Evolutionary conservation across 2,113 vertebrate genomes (phyloP).

Genomic region (Corynorhinus townsendii): DNA sequence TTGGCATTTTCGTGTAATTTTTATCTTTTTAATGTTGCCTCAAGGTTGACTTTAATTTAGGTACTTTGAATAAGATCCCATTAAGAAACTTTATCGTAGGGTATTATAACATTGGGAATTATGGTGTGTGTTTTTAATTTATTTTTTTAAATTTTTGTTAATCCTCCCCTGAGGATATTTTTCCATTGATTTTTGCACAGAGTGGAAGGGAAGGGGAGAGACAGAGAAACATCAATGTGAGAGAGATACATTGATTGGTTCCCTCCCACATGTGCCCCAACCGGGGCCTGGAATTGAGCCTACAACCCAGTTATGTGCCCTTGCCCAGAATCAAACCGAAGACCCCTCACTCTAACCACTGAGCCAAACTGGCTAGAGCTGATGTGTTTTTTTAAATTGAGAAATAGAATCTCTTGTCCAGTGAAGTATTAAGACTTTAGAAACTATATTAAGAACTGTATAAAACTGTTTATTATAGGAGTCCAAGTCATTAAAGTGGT

Average conservation of each 20-base stretch:
- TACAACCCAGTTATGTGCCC: too few species aligned
- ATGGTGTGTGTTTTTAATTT: neutral
- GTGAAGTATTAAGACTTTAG: slow-evolving; percentile 23
- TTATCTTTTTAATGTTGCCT: slow-evolving; percentile 55
- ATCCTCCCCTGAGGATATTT: too few species aligned
- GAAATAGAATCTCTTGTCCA: slow-evolving; percentile 45
- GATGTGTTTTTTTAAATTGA: slow-evolving; percentile 43
- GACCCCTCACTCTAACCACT: too few species aligned
- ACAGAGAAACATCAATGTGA: too few species aligned
- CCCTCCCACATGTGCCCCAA: too few species aligned
- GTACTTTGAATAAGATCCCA: slow-evolving; percentile 58
- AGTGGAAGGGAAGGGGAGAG: too few species aligned
- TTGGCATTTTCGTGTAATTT: slow-evolving; percentile 51
- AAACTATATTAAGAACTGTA: slow-evolving; percentile 48
- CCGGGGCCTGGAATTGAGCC: too few species aligned
- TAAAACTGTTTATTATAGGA: neutral
- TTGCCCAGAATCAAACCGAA: too few species aligned
- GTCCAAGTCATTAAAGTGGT: neutral
- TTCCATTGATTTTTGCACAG: too few species aligned
- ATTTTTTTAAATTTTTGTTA: neutral
- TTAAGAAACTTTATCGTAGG: slow-evolving; percentile 59
- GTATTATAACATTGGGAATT: slow-evolving; percentile 59
- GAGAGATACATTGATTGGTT: too few species aligned
- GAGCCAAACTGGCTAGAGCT: too few species aligned
- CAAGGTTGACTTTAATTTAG: slow-evolving; percentile 66